phyloP scores from a whole-genome alignment of 2,888 invertebrate species.

The Morpho achilles region DNA sequence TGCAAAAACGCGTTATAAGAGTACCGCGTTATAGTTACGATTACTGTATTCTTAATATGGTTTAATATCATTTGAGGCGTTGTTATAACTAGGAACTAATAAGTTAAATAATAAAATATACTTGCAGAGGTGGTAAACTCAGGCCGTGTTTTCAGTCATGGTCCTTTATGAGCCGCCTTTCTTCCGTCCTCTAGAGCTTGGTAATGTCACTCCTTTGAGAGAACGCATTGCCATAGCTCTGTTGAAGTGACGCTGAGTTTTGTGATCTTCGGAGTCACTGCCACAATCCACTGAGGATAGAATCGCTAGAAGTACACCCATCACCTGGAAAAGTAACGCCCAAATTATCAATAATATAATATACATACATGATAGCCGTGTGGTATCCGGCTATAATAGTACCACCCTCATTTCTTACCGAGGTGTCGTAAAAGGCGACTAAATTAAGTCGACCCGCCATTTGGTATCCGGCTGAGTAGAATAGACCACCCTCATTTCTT shows the following conservation, averaged over 20 bases:
- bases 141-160: slow-evolving; percentile 20
- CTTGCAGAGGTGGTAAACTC: slow-evolving; percentile 29
- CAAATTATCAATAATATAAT: too few species aligned
- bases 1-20: too few species aligned
- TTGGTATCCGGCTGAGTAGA: too few species aligned
- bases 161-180: slow-evolving; percentile 60
- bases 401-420: too few species aligned
- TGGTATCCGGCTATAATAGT: too few species aligned
- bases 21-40: too few species aligned
- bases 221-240: slow-evolving; percentile 94
- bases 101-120: background rate
- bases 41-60: background rate
- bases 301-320: slow-evolving; percentile 90
- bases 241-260: slow-evolving; percentile 91
- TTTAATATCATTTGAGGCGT: background rate
- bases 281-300: slow-evolving; percentile 84
- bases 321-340: slow-evolving; percentile 72
- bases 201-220: slow-evolving; percentile 78
- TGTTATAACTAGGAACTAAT: slow-evolving; percentile 9
- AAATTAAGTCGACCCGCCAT: too few species aligned
- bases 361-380: too few species aligned
- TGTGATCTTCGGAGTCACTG: slow-evolving; percentile 77
- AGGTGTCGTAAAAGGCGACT: too few species aligned
- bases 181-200: slow-evolving; percentile 59
- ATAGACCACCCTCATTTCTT: too few species aligned